A percentile compares a stretch with the other conserved stretches of the same genome.
Conservation (phyloP, 2,888 invertebrate genomes). For the Epicampocera succincta region DNA sequence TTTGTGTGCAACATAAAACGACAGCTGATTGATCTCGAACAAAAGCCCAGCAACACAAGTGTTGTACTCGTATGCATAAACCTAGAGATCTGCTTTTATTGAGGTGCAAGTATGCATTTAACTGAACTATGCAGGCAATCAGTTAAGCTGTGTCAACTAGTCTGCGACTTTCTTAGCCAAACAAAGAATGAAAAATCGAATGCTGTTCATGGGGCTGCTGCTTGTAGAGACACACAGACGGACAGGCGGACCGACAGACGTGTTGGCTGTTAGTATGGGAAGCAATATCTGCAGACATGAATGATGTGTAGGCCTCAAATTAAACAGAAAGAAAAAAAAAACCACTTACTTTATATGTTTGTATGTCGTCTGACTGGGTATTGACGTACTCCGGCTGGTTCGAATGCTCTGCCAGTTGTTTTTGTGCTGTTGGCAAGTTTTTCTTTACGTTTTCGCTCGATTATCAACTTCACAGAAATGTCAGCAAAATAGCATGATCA, state of each 20-base stretch:
- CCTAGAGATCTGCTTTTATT: background rate
- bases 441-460: constrained; percentile 25
- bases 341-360: constrained; percentile 64
- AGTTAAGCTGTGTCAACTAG: constrained; percentile 26
- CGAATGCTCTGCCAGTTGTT: constrained; percentile 13
- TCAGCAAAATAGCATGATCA: constrained; percentile 60
- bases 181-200: background rate
- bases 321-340: too few relatives aligned
- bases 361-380: constrained; percentile 51
- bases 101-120: constrained; percentile 18
- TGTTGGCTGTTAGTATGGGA: constrained; percentile 26
- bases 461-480: constrained; percentile 61
- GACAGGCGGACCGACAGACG: too few relatives aligned
- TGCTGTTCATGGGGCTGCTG: constrained; percentile 7
- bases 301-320: constrained; percentile 59
- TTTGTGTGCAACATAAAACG: constrained; percentile 52
- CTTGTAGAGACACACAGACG: too few relatives aligned
- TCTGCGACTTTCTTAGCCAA: constrained; percentile 23
- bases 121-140: constrained; percentile 43
- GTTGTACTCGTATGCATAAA: constrained; percentile 15
- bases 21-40: constrained; percentile 67
- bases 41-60: constrained; percentile 36
- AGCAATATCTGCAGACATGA: constrained; percentile 55
- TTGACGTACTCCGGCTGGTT: constrained; percentile 27
- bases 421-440: constrained; percentile 33